Percentiles rank a stretch among this genome's conserved stretches.
Conservation (phyloP, 2,797 vertebrate species). For the Sorex maritimensis region DNA sequence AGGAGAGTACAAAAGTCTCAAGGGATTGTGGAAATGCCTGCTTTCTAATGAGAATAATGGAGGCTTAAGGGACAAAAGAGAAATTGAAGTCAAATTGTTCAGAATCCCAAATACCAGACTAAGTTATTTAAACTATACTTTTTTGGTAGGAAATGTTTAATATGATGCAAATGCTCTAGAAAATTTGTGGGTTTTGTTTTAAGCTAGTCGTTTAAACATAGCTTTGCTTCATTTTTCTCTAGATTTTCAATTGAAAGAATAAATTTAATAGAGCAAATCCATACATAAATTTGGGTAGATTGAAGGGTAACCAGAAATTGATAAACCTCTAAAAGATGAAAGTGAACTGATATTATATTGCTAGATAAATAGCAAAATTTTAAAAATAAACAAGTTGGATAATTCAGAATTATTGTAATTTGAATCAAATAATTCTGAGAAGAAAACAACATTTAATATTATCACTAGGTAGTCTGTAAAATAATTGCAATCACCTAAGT, state of each 20-base stretch:
- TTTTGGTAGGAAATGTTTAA: constrained; percentile 45
- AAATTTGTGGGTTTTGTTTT: constrained; percentile 5
- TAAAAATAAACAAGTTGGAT: not conserved
- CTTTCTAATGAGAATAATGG: not conserved
- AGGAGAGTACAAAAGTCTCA: not conserved
- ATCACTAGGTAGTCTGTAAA: not conserved
- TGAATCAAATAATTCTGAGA: constrained; percentile 36
- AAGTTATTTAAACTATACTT: constrained; percentile 31
- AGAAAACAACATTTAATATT: constrained; percentile 3
- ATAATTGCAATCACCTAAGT: not conserved
- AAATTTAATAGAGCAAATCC: constrained; percentile 38
- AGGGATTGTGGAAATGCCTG: not conserved
- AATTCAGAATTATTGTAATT: constrained; percentile 37
- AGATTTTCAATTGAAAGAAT: constrained; percentile 37
- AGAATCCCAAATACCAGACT: constrained; percentile 2
- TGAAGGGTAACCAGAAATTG: constrained; percentile 1
- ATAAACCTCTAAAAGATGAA: constrained; percentile 19
- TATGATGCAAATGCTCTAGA: not conserved
- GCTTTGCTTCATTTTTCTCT: constrained; percentile 26
- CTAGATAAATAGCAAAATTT: constrained; percentile 6
- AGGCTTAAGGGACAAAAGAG: not conserved
- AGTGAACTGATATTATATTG: not conserved
- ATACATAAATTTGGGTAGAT: not conserved
- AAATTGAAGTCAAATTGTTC: not conserved
- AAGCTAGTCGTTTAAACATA: not conserved